Conservation (phyloP, 2,113 vertebrate genomes). For the Corvus cornix region DNA sequence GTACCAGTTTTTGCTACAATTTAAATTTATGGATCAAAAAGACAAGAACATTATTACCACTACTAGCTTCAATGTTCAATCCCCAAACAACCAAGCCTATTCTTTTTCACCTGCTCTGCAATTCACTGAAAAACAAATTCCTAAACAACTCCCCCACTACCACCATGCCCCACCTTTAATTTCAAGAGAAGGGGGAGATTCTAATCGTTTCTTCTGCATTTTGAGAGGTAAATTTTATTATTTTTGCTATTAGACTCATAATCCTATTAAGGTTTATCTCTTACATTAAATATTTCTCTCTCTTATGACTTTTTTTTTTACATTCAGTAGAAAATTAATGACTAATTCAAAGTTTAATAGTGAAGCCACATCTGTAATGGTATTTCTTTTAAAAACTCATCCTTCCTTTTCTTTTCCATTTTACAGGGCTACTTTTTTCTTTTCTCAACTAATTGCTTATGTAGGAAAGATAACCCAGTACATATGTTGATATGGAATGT, state of each 20-base stretch:
- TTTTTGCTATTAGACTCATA: not conserved
- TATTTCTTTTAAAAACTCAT: not conserved
- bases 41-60: not conserved
- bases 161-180: not conserved
- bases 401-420: not conserved
- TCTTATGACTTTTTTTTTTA: not conserved
- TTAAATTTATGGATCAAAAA: not conserved
- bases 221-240: not conserved
- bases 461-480: not conserved
- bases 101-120: not conserved
- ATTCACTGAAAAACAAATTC: not conserved
- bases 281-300: not conserved
- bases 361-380: not conserved
- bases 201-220: not conserved
- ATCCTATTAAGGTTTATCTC: not conserved
- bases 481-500: accelerated
- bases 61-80: not conserved
- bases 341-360: not conserved
- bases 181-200: not conserved
- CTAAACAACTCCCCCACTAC: not conserved
- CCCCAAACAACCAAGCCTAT: not conserved
- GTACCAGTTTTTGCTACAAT: not conserved
- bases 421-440: not conserved
- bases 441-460: not conserved
- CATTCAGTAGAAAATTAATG: not conserved